Conservation (phyloP, 2,797 vertebrate genomes). For the Otus scops region DNA sequence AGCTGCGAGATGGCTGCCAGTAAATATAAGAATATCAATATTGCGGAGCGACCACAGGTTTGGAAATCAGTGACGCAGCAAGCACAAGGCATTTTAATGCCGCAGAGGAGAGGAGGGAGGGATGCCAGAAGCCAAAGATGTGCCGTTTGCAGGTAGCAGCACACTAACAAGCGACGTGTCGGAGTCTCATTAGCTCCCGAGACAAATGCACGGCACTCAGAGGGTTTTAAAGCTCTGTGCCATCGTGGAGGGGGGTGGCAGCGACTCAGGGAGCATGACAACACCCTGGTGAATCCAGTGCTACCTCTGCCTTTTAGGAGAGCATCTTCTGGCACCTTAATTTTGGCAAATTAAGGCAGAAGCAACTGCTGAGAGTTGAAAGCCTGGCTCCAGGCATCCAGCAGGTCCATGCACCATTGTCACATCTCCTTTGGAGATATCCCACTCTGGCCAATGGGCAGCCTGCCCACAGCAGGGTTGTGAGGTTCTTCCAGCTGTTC, state of each 20-base stretch:
- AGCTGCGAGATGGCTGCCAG: background rate
- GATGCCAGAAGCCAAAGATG: background rate
- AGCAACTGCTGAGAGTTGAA: background rate
- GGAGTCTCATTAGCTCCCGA: background rate
- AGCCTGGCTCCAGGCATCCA: background rate
- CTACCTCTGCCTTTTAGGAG: background rate
- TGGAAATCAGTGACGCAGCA: background rate
- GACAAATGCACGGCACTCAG: background rate
- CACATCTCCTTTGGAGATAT: background rate
- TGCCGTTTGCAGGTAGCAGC: background rate
- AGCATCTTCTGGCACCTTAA: background rate
- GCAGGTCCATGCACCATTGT: background rate
- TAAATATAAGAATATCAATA: constrained; percentile 9
- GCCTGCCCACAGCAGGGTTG: rapidly evolving
- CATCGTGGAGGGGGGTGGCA: background rate
- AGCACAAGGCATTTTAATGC: background rate
- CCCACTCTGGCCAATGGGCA: background rate
- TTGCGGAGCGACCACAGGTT: background rate
- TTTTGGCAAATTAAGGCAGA: background rate
- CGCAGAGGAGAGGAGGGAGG: background rate
- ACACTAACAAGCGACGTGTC: rapidly evolving
- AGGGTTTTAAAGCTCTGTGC: background rate
- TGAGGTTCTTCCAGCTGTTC: background rate
- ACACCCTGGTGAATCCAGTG: background rate
- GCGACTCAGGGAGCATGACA: rapidly evolving